A percentile compares a stretch with the other conserved stretches of the same genome.
Evolutionary conservation across 2,113 vertebrate species (phyloP).

Genomic region (Limnothrissa miodon): DNA sequence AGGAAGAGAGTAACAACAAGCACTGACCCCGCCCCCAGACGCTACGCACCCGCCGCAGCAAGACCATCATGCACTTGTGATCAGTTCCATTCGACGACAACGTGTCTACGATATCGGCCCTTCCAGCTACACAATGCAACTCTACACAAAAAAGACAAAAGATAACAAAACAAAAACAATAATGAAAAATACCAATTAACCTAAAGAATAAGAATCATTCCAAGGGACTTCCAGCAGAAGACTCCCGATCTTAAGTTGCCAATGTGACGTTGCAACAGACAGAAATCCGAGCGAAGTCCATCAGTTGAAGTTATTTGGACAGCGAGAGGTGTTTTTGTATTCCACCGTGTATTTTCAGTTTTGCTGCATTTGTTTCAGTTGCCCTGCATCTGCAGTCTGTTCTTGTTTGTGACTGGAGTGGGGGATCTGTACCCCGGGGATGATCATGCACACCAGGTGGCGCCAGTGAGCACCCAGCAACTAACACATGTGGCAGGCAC

Average conservation of each 20-base stretch:
- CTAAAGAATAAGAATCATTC: slow-evolving; percentile 33
- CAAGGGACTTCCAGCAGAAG: slow-evolving; percentile 34
- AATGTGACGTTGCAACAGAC: neutral
- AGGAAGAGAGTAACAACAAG: slow-evolving; percentile 77
- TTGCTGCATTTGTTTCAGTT: slow-evolving; percentile 61
- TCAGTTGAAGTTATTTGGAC: neutral
- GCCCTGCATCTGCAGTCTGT: too few species aligned
- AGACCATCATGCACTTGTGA: slow-evolving; percentile 64
- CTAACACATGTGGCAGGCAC: neutral
- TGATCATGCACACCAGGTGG: neutral
- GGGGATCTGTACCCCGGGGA: neutral
- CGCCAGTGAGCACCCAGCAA: neutral
- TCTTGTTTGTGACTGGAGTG: slow-evolving; percentile 14
- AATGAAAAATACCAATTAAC: neutral
- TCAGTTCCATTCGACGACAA: slow-evolving; percentile 60
- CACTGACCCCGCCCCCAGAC: slow-evolving; percentile 63
- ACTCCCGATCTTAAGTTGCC: neutral
- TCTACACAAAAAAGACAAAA: neutral
- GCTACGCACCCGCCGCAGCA: slow-evolving; percentile 26
- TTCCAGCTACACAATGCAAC: slow-evolving; percentile 8
- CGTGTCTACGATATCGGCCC: slow-evolving; percentile 15
- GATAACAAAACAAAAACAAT: neutral
- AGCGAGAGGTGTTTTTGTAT: neutral
- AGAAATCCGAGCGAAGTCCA: neutral
- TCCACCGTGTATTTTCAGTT: slow-evolving; percentile 55